A percentile compares a stretch with the other conserved stretches of the same genome.
Evolutionary conservation across 2,888 invertebrate species (phyloP).

Genomic region (Drosophila pegasa): DNA sequence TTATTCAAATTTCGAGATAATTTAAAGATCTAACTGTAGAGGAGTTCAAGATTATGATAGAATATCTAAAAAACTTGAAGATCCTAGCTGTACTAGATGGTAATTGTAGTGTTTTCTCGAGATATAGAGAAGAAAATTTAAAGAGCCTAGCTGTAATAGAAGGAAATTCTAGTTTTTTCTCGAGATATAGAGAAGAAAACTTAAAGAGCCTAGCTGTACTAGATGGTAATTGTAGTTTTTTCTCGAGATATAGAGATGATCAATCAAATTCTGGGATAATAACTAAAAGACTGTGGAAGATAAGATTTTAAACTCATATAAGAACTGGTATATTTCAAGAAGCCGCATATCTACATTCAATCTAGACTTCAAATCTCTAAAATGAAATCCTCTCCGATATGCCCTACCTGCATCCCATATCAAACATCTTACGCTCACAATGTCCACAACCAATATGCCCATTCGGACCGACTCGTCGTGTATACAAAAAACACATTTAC

Average conservation of each 20-base stretch:
- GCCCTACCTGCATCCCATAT: no score
- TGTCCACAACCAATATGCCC: not conserved
- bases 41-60: not conserved
- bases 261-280: no score
- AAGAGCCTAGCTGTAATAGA: no score
- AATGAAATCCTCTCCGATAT: no score
- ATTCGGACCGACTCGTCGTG: not conserved
- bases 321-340: no score
- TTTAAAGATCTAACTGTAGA: not conserved
- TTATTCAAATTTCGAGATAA: not conserved
- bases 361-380: no score
- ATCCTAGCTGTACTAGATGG: not conserved
- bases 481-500: constrained; percentile 46
- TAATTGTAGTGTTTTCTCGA: not conserved
- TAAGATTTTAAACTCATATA: no score
- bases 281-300: no score
- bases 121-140: no score
- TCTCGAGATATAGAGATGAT: not conserved
- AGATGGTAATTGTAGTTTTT: not conserved
- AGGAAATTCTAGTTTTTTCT: no score
- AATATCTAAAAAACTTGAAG: not conserved
- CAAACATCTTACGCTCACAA: not conserved
- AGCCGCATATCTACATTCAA: no score
- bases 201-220: not conserved
- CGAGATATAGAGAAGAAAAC: no score